Evolutionary conservation across 2,113 vertebrate genomes (phyloP).

Genomic region (Corythoichthys intestinalis): DNA sequence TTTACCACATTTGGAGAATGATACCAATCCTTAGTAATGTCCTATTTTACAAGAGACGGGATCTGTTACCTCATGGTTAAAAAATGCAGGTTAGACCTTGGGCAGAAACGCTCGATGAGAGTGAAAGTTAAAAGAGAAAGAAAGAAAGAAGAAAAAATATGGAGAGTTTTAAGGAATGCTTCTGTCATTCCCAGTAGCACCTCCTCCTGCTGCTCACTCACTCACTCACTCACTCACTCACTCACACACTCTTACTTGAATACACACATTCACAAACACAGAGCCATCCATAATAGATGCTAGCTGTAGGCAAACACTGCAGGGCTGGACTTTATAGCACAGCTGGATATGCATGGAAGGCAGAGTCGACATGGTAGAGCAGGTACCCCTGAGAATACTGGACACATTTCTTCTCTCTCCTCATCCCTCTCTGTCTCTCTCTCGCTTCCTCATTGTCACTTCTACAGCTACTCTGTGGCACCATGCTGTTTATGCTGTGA

Average conservation of each 20-base stretch:
- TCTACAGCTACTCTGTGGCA: constrained; percentile 7
- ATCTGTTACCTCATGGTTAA: neutral
- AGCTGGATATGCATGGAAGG: constrained; percentile 82
- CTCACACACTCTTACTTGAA: constrained; percentile 37
- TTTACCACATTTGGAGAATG: neutral
- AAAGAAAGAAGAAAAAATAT: constrained; percentile 21
- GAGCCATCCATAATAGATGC: constrained; percentile 70
- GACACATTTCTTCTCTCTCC: constrained; percentile 13
- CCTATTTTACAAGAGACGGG: neutral
- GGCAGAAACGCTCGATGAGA: neutral
- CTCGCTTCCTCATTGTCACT: constrained; percentile 10
- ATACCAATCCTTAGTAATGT: neutral
- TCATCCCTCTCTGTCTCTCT: neutral
- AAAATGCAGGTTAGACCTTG: neutral
- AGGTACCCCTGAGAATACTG: constrained; percentile 72
- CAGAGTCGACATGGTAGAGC: constrained; percentile 81
- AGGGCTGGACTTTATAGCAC: constrained; percentile 73
- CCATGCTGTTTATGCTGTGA: constrained; percentile 42
- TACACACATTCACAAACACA: constrained; percentile 28
- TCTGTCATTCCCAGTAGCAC: constrained; percentile 65
- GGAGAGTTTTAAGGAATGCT: constrained; percentile 67
- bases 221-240: constrained; percentile 14
- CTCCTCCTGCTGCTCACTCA: constrained; percentile 45
- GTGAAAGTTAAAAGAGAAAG: neutral
- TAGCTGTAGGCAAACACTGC: constrained; percentile 79